Conservation (phyloP, 2,888 invertebrate genomes). For the Trichacis sp. region DNA sequence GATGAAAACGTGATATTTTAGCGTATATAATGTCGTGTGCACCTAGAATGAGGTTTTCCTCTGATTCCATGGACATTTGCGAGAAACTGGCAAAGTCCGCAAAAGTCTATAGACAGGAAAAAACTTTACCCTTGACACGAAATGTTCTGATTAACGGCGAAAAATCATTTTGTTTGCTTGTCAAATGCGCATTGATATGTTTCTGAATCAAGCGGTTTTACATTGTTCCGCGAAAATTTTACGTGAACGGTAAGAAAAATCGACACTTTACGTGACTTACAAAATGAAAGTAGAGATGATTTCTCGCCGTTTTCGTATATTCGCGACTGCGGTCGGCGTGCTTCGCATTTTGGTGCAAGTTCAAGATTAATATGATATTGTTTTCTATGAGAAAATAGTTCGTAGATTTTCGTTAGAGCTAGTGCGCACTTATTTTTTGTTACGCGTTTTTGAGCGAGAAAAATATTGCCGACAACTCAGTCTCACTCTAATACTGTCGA, state of each 20-base stretch:
- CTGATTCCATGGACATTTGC: no score
- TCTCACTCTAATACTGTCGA: slow-evolving; percentile 62
- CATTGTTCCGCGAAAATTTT: slow-evolving; percentile 35
- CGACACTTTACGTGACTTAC: no score
- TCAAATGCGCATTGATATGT: slow-evolving; percentile 39
- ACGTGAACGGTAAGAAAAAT: no score
- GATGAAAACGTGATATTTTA: no score
- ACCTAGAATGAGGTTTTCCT: no score
- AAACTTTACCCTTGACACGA: no score
- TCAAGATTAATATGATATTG: slow-evolving; percentile 16
- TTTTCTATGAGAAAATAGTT: slow-evolving; percentile 22
- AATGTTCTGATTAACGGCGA: no score
- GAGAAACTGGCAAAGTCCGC: no score
- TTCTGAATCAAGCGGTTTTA: slow-evolving; percentile 54
- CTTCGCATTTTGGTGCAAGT: slow-evolving; percentile 4
- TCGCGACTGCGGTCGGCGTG: slow-evolving; percentile 4
- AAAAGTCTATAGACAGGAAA: no score
- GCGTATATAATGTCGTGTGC: no score
- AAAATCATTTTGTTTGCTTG: no score
- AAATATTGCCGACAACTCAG: slow-evolving; percentile 59
- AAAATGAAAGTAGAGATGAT: not conserved
- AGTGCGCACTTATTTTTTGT: slow-evolving; percentile 21
- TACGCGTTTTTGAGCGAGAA: slow-evolving; percentile 53
- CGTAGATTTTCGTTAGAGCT: slow-evolving; percentile 19
- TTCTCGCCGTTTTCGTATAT: slow-evolving; percentile 5